Evolutionary conservation across 2,888 invertebrate genomes (phyloP).

Genomic region (Acanthosepion lycidas): DNA sequence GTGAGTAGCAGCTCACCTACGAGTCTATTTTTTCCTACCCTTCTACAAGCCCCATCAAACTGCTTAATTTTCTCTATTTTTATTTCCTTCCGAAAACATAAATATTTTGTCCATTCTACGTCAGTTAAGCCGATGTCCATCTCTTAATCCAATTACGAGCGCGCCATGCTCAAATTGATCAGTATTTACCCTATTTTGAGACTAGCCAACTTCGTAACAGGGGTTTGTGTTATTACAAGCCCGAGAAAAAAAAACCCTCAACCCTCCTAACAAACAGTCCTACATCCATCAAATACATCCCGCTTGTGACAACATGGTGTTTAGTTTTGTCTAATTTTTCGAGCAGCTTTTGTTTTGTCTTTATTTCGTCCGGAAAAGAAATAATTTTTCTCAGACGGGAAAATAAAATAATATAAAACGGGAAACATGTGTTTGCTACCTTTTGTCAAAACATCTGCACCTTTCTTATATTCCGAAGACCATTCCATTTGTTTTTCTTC

Average conservation of each 20-base stretch:
- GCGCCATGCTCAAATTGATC: not conserved
- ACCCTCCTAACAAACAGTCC: not conserved
- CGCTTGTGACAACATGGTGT: constrained; percentile 8
- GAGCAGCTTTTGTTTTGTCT: not conserved
- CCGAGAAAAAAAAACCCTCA: not conserved
- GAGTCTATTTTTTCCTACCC: not conserved
- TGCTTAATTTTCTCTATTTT: not conserved
- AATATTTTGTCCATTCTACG: not conserved
- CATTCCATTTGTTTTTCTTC: not conserved
- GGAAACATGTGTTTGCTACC: constrained; percentile 21
- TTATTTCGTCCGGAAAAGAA: not conserved
- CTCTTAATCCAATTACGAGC: not conserved
- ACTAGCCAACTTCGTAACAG: constrained; percentile 4
- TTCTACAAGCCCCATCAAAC: not conserved
- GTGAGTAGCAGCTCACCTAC: too few relatives aligned
- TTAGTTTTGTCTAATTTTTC: not conserved
- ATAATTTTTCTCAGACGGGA: constrained; percentile 8
- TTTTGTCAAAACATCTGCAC: constrained; percentile 33
- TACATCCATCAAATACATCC: not conserved
- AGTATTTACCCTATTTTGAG: not conserved
- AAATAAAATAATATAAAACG: constrained; percentile 22
- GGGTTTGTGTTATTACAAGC: not conserved
- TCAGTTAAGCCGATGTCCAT: not conserved
- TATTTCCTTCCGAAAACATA: not conserved
- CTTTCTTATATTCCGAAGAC: not conserved